Percentiles rank a stretch among this genome's conserved stretches.
Evolutionary conservation across 1,140 invertebrate genomes (phyloP).

Genomic region (Heliconius melpomene): DNA sequence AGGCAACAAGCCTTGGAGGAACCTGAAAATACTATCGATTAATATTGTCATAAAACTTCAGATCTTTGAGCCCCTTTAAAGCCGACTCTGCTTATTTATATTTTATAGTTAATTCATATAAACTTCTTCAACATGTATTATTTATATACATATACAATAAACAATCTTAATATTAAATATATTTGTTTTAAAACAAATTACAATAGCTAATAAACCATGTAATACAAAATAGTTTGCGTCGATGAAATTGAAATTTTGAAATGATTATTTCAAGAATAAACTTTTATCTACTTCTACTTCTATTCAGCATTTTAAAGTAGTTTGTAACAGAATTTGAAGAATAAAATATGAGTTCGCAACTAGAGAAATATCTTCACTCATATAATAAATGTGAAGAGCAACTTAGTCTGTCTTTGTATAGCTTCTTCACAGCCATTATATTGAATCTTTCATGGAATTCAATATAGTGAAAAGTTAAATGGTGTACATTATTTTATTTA

Average conservation of each 20-base stretch:
- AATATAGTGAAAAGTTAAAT: neutral
- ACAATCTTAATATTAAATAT: no score
- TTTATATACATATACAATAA: no score
- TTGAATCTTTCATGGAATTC: constrained; percentile 4
- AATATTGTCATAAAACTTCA: no score
- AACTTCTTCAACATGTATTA: no score
- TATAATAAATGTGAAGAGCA: neutral
- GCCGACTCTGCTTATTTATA: no score
- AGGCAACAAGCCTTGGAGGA: no score
- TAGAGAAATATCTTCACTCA: neutral
- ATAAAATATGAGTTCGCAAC: constrained; percentile 9
- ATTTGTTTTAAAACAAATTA: neutral
- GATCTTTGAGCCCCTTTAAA: no score
- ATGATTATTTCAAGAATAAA: neutral
- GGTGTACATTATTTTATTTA: neutral
- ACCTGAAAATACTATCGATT: no score
- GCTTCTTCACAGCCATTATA: neutral
- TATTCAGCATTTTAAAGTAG: neutral
- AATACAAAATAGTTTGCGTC: neutral
- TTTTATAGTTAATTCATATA: no score
- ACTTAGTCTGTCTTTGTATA: neutral
- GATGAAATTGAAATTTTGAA: neutral
- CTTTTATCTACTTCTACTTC: neutral
- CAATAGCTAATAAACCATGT: neutral
- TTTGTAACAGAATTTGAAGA: neutral